Conservation (phyloP, 2,797 vertebrate species). For the Trichosurus vulpecula region DNA sequence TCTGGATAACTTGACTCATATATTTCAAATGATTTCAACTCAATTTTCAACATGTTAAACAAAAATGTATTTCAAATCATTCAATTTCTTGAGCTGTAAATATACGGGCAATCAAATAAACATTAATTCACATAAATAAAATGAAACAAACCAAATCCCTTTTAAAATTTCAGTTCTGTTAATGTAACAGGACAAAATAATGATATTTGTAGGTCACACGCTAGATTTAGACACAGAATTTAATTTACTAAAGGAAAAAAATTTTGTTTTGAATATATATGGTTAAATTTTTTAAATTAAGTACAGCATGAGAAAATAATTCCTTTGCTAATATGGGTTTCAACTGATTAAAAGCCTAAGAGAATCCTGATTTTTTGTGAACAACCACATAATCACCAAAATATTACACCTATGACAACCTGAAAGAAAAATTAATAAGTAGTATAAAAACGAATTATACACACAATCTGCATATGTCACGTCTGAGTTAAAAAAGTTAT, state of each 20-base stretch:
- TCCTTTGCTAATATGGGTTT: neutral
- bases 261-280: neutral
- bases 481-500: conserved; percentile 2
- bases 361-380: neutral
- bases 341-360: conserved; percentile 24
- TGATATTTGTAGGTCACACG: neutral
- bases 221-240: neutral
- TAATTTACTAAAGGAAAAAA: neutral
- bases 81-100: conserved; percentile 17
- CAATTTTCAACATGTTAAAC: conserved; percentile 24
- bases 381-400: neutral
- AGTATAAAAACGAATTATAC: neutral
- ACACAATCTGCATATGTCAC: neutral
- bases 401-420: neutral
- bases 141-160: neutral
- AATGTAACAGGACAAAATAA: neutral
- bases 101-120: neutral
- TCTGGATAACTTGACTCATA: conserved; percentile 6
- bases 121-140: neutral
- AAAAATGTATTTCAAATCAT: conserved; percentile 33
- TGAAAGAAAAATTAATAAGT: neutral
- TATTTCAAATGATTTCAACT: neutral
- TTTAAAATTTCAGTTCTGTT: conserved; percentile 11
- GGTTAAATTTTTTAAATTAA: neutral
- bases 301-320: neutral